Evolutionary conservation across 2,888 invertebrate genomes (phyloP), one percentile per base, ranked within the genome.

Genomic region (Protophormia terraenovae): DNA sequence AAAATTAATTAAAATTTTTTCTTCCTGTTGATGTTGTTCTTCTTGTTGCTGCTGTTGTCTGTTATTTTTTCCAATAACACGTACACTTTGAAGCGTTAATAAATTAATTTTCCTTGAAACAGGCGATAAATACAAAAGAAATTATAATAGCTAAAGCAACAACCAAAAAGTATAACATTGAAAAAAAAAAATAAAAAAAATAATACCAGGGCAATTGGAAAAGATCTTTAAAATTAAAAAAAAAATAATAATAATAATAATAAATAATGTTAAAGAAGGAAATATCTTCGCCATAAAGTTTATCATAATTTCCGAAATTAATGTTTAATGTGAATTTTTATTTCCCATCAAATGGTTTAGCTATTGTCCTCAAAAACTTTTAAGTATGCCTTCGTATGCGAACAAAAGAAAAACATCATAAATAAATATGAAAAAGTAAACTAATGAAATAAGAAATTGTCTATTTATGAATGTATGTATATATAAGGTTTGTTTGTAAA

Each of bases 1-100:
- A 60, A 29, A 69, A 29, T 66, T 72, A 72, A 77, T 77, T 77
- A 75, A 58, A 75, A 45, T 69, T 47, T 14, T 55, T 73, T 73
- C 32, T 75, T 64, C 12, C 38, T 64, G 22, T 81, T 50, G 12
- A 47, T 72, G 29, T 35, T 64, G 3, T 35, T 50, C 14, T 50
- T 58, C n/a, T 22, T 29, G 19, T 73, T 45, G 10, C 29, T 81
- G 7, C 10, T 53, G n/a, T 12, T 55, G 16, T 60, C 29, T 16
- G 12, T 24, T 47, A 55, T 2, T 35, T 24, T 19, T 38, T 14
- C 12, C 38, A 22, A 24, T 8, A 22, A 41, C 72, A 72, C 45
- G 32, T 80, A 41, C n/a, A n/a, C 16, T 45, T 53, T 58, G 41
- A 69, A 69, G 38, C 24, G n/a, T 47, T 60, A 75, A 71, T 71